Percentiles rank a stretch among this genome's conserved stretches.
These are phyloP conservation scores for Allobates femoralis DNA, from an alignment of 2,797 vertebrate genomes.

Conservation along the genomic window DNA sequence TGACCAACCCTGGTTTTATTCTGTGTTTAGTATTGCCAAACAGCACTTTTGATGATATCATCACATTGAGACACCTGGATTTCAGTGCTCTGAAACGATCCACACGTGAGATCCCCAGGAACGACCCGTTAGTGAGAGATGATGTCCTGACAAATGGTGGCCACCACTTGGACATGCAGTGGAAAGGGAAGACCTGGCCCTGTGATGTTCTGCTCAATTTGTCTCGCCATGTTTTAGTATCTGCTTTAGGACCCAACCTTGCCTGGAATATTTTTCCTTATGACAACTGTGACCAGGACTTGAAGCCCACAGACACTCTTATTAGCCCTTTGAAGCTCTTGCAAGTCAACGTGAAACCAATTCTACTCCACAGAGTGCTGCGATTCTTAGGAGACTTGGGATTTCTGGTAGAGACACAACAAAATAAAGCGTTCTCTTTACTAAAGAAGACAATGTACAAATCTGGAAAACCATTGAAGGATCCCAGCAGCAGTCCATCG, in stretches of 20 bases:
- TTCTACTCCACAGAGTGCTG: slow-evolving; percentile 60
- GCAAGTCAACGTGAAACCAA: slow-evolving; percentile 58
- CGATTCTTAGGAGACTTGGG: slow-evolving; percentile 47
- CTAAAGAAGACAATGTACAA: slow-evolving; percentile 61
- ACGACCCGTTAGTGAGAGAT: not conserved
- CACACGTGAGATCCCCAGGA: not conserved
- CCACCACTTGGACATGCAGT: slow-evolving; percentile 59
- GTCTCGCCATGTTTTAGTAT: slow-evolving; percentile 61
- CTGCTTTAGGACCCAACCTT: slow-evolving; percentile 59
- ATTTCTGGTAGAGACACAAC: slow-evolving; percentile 60
- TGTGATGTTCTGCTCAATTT: slow-evolving; percentile 65
- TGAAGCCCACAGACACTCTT: slow-evolving; percentile 44
- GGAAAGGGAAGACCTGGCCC: slow-evolving; percentile 52
- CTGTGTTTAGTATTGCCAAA: slow-evolving; percentile 66
- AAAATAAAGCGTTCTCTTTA: slow-evolving; percentile 44
- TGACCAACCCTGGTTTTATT: slow-evolving; percentile 23
- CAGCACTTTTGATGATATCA: slow-evolving; percentile 54
- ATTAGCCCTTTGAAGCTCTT: slow-evolving; percentile 51
- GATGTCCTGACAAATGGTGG: slow-evolving; percentile 31
- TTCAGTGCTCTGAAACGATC: slow-evolving; percentile 40
- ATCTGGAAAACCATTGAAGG: not conserved
- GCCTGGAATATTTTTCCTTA: slow-evolving; percentile 64
- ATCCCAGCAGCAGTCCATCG: slow-evolving; percentile 47
- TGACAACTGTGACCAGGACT: slow-evolving; percentile 63
- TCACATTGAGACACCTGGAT: slow-evolving; percentile 55